These are phyloP conservation scores for Drosophila trapezifrons DNA, from an alignment of 1,140 invertebrate genomes.

Conservation along the genomic window DNA sequence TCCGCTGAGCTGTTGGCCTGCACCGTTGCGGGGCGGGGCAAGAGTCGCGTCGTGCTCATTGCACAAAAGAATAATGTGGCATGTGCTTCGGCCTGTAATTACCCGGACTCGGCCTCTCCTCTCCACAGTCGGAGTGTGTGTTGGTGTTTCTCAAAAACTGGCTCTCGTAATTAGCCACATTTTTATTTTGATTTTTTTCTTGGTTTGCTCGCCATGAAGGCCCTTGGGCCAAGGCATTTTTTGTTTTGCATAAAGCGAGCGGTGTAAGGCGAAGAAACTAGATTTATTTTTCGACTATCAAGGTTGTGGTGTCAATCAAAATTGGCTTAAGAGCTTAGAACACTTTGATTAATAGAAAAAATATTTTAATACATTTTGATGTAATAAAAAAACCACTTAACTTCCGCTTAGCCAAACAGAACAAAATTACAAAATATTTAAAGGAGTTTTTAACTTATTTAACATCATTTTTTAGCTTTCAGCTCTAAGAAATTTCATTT, in stretches of 20 bases:
- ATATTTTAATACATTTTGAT: neutral
- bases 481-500: no score
- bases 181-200: constrained; percentile 43
- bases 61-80: constrained; percentile 83
- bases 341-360: neutral
- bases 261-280: constrained; percentile 25
- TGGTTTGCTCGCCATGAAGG: constrained; percentile 45
- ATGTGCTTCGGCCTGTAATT: constrained; percentile 72
- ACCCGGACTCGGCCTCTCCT: constrained; percentile 38
- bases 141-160: constrained; percentile 34
- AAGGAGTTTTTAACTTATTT: neutral
- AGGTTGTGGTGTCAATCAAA: constrained; percentile 43
- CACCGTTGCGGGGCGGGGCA: constrained; percentile 23
- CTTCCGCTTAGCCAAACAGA: neutral
- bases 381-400: no score
- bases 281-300: constrained; percentile 53
- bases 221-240: constrained; percentile 67
- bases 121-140: constrained; percentile 15
- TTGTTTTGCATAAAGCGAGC: constrained; percentile 65
- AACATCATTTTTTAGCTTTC: no score
- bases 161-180: constrained; percentile 72
- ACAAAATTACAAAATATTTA: no score
- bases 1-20: constrained; percentile 8
- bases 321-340: neutral
- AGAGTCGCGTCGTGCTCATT: constrained; percentile 71